phyloP scores from a whole-genome alignment of 2,113 vertebrate species.

The Crotophaga sulcirostris region DNA sequence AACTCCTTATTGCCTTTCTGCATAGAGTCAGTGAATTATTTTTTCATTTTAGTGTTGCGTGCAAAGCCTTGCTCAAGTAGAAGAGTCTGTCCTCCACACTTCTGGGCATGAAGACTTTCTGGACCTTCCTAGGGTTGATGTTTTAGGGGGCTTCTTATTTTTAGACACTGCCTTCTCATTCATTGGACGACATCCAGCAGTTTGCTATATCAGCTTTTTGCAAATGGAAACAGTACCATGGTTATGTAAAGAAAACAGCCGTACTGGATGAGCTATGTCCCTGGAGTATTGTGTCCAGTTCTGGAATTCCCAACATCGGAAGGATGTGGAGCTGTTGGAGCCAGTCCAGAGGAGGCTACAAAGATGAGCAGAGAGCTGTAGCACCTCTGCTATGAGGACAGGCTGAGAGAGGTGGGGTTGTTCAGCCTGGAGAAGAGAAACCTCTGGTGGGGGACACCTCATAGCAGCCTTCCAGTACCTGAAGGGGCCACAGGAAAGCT shows the following conservation, averaged over 20 bases:
- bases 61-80: not conserved
- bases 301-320: no score
- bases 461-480: no score
- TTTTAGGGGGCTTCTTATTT: not conserved
- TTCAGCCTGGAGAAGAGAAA: no score
- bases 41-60: not conserved
- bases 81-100: not conserved
- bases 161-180: not conserved
- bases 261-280: not conserved
- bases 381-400: no score
- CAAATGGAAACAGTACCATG: not conserved
- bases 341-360: no score
- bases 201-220: not conserved
- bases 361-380: no score
- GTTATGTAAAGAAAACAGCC: not conserved
- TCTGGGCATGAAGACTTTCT: not conserved
- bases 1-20: not conserved
- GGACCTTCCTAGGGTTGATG: not conserved
- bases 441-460: no score
- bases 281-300: no score
- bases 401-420: no score
- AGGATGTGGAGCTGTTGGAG: no score
- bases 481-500: no score
- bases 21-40: not conserved
- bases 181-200: not conserved